Base-by-base conservation (phyloP, 2,888 invertebrate genomes). In the Pachycephus smyrnensis region DNA sequence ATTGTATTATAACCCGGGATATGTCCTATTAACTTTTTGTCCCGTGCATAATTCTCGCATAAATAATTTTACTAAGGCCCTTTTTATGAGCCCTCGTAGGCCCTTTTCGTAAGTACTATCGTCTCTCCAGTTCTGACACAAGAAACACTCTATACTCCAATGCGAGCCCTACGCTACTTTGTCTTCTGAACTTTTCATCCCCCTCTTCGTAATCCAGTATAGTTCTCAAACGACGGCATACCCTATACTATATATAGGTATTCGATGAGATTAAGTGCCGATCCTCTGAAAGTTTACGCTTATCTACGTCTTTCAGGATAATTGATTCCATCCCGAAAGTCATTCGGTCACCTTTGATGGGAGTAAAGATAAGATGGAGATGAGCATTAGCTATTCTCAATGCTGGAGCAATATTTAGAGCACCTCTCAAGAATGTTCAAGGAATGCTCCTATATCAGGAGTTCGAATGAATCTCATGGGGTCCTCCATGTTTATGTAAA, bases 11-110 rank as follows among this genome's bases (percentile, higher is more conserved):
- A 33, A 71, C 33, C 31, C 71, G 6, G 23, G 15, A 71, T 71
- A 71, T 71, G 32, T 71, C 23, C 71, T 33, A 71, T 71, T 71
- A 71, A 71, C 71, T 71, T 33, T 71, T 71, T 33, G 71, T 33
- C 33, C 71, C 71, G 71, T 9, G 32, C 71, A 71, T 71, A 71
- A 71, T 71, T 71, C 2, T 33, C 71, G 32, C 71, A 32, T 71
- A 71, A 31, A 71, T 71, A 71, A 31, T 71, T 71, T 71, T 31
- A 71, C 32, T 71, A 11, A 32, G 33, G 33, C 31, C 32, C 12
- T 71, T 71, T 71, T 71, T 71, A 71, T 32, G 71, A 71, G 71
- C 31, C 31, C 23, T 55, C 23, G 15, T 55, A 23, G 55, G 23
- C 9, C 55, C 55, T 23, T 55, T 23, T 55, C 55, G 55, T 4